These are phyloP conservation scores for Drosophila grimshawi DNA, from an alignment of 1,140 invertebrate genomes.

Conservation along the genomic window DNA sequence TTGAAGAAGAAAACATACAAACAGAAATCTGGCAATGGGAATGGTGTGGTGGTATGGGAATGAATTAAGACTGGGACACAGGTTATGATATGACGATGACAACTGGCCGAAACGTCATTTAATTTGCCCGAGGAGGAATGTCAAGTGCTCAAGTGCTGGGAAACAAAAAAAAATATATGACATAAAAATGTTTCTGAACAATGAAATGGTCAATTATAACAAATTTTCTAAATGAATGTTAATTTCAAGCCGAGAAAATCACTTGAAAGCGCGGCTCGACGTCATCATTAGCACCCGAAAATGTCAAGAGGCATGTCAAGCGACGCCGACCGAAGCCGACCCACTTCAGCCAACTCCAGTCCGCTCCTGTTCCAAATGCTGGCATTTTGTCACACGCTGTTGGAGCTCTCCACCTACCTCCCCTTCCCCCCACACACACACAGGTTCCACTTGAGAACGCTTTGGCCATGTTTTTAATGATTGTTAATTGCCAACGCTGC, in stretches of 20 bases:
- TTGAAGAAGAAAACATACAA: constrained; percentile 4
- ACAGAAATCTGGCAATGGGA: constrained; percentile 57
- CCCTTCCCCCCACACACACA: not conserved
- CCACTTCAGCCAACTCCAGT: not conserved
- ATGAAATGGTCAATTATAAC: constrained; percentile 78
- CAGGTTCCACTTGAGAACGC: constrained; percentile 11
- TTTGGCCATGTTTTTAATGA: constrained; percentile 35
- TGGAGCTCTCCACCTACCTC: not conserved
- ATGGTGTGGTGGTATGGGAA: constrained; percentile 37
- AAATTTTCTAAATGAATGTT: constrained; percentile 70
- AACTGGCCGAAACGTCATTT: constrained; percentile 28
- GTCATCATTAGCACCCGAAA: constrained; percentile 72
- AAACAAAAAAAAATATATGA: not conserved
- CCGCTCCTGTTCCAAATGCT: constrained; percentile 11
- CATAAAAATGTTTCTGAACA: constrained; percentile 32
- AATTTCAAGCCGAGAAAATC: constrained; percentile 34
- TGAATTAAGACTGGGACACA: constrained; percentile 8
- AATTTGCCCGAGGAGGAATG: constrained; percentile 30
- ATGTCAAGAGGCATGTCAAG: constrained; percentile 46
- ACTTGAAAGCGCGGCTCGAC: constrained; percentile 59
- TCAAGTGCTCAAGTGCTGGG: constrained; percentile 31
- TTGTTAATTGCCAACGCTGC: constrained; percentile 39
- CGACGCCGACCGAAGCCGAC: not conserved
- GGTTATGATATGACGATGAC: constrained; percentile 46
- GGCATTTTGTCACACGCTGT: constrained; percentile 47